Percentiles rank a stretch among this genome's conserved stretches.
Conservation (phyloP, 2,113 vertebrate genomes). For the Scytalopus superciliaris region DNA sequence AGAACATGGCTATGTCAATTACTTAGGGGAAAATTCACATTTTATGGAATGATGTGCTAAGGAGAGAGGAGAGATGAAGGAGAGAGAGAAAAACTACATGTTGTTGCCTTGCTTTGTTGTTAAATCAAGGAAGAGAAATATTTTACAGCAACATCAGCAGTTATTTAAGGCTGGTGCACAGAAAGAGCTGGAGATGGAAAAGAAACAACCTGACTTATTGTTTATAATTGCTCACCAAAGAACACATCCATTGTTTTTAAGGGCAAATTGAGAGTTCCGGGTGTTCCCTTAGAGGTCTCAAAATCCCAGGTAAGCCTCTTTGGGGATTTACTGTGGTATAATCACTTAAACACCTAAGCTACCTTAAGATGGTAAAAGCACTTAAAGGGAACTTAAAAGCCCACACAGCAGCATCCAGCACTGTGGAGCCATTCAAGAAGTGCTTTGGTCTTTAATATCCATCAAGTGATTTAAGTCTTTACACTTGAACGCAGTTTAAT, state of each 20-base stretch:
- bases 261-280: not conserved
- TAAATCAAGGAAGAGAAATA: not conserved
- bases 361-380: slow-evolving; percentile 22
- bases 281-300: not conserved
- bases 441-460: not conserved
- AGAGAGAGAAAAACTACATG: not conserved
- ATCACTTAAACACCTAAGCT: not conserved
- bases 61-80: not conserved
- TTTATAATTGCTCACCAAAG: not conserved
- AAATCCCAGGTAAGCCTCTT: slow-evolving; percentile 23
- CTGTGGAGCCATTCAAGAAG: not conserved
- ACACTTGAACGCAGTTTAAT: not conserved
- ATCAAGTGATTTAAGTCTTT: not conserved
- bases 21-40: not conserved
- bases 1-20: not conserved
- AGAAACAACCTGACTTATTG: not conserved
- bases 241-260: not conserved
- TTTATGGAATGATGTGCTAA: not conserved
- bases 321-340: not conserved
- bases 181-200: not conserved
- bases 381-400: slow-evolving; percentile 4
- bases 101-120: not conserved
- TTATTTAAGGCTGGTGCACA: not conserved
- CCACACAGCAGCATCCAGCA: not conserved
- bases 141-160: not conserved